Evolutionary conservation across 2,888 invertebrate species (phyloP).

Genomic region (Mayetiola destructor): DNA sequence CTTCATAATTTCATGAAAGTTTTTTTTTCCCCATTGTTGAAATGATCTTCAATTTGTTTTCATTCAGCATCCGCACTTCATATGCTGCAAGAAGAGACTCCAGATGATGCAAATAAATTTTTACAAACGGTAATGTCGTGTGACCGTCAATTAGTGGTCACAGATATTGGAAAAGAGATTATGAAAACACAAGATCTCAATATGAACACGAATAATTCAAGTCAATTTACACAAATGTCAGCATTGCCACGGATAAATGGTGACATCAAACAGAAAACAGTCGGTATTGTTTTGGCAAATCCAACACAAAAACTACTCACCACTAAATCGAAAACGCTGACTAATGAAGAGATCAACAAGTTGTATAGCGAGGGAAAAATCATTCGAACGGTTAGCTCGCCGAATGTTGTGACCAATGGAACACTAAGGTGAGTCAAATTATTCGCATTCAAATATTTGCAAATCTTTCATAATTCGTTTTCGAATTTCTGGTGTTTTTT

Average conservation of each 20-base stretch:
- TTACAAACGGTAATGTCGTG: neutral
- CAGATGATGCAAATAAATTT: neutral
- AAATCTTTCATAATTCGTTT: no score
- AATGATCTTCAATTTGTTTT: neutral
- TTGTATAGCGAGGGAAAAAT: conserved; percentile 3
- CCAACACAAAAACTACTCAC: neutral
- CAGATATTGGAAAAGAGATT: conserved; percentile 2
- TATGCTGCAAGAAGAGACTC: neutral
- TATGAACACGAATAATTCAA: neutral
- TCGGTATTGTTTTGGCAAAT: neutral
- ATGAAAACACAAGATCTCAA: neutral
- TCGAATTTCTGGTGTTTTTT: no score
- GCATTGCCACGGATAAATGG: neutral
- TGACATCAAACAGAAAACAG: neutral
- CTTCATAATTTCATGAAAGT: neutral
- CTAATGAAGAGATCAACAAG: neutral
- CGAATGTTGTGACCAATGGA: neutral
- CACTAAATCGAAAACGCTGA: neutral
- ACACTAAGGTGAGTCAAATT: neutral
- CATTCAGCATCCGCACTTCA: neutral
- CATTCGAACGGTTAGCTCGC: neutral
- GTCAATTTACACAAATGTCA: neutral
- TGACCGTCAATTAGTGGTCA: neutral
- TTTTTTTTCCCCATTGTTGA: neutral
- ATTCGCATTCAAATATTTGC: no score